Base-by-base conservation (phyloP, 2,888 invertebrate species). In the Endotricha flammealis region DNA sequence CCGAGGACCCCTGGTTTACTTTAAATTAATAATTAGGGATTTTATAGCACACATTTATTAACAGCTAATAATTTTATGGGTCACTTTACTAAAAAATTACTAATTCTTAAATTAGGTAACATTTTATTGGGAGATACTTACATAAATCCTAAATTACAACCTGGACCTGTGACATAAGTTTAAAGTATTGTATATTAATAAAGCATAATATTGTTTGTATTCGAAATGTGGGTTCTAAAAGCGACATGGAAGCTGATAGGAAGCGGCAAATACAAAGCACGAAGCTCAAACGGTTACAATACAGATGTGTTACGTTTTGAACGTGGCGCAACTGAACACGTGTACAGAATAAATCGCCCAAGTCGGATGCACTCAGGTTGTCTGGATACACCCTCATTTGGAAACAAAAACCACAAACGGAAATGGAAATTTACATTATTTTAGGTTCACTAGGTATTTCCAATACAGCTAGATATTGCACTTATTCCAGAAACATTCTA, bases 151-250 rank as follows among this genome's bases (percentile, higher is more conserved):
- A 75, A 70, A 69, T 64, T 79, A 81, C 79, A 82, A 81, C 77
- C 80, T 80, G 83, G 81, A 82, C 81, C 81, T 76, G 80, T 79
- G 79, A 78, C 77, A 66, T 73, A 65, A 57, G 57, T 72, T 71
- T 68, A 67, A 65, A 56, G 44, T 53, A 54, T 58, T 54, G 55
- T 56, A 57, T 53, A 68, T 67, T 66, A 68, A 66, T 76, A 71
- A 76, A 75, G 72, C 72, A 76, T 71, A 57, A 62, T 51, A 63
- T 69, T 57, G 61, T 67, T 68, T 61, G 63, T 60, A 63, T 70
- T 68, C 54, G 46, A 56, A 59, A 62, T 62, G 68, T 65, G 56
- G 56, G 63, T 58, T 63, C 66, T 74, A 76, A 55, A 67, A 72
- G 72, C 66, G 61, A 71, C 66, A 75, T 65, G 71, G 73, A 79